Evolutionary conservation across 2,797 vertebrate species (phyloP).

Genomic region (Mycteria americana): DNA sequence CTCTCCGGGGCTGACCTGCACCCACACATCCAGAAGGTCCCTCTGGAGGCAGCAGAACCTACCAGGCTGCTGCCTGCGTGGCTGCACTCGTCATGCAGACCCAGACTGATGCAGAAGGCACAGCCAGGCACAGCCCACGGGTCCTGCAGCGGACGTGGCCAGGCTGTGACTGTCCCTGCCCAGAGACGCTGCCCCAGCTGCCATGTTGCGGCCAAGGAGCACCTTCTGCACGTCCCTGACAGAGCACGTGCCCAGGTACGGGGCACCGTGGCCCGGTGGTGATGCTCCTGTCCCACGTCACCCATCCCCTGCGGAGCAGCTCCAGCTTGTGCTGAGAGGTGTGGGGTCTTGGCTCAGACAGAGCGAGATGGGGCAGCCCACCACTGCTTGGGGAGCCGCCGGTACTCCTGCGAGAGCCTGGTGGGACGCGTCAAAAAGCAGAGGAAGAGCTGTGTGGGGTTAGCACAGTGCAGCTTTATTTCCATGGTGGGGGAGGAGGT

Average conservation of each 20-base stretch:
- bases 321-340: neutral
- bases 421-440: neutral
- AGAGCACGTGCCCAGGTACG: accelerated
- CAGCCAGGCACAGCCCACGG: neutral
- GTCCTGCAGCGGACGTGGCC: accelerated
- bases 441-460: neutral
- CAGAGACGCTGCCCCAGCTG: neutral
- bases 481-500: neutral
- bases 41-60: neutral
- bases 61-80: neutral
- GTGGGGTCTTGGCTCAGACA: neutral
- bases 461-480: conserved; percentile 66
- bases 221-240: neutral
- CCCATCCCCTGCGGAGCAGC: neutral
- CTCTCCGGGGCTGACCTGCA: accelerated
- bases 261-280: neutral
- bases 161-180: neutral
- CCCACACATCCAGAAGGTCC: neutral
- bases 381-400: accelerated
- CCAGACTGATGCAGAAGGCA: accelerated
- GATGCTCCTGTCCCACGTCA: neutral
- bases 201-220: neutral
- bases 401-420: accelerated
- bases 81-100: accelerated
- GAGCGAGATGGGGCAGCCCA: neutral